Base-by-base conservation (phyloP, 2,113 vertebrate genomes). In the Mus pahari region DNA sequence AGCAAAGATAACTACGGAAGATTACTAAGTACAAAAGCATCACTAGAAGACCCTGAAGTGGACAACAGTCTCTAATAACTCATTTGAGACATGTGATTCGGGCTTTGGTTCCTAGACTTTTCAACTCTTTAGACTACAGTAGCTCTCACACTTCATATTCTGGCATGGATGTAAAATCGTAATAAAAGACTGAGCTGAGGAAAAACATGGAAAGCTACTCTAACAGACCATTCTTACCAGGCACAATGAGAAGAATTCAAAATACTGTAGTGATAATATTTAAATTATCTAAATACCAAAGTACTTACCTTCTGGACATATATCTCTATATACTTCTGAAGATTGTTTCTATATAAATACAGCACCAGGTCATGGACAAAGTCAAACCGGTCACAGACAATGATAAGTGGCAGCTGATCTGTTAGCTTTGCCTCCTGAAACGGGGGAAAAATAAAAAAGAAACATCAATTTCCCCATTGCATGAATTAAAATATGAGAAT, bases 301-400 rank as follows among this genome's bases (percentile, higher is more conserved):
- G 55, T 22, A 68, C 98, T 98, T 98, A 99, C 99, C 99, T 99
- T 99, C 98, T 99, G 99, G 50, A 99, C 99, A 89, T 99, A 99
- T 97, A 99, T 99, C 98, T 99, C 99, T 92, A 99, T 99, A 95
- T 99, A 99, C 89, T 99, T 99, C 98, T 99, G 99, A 96, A 99
- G 99, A 98, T 99, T 99, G 98, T 99, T 99, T 98, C 99, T 99
- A 97, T 99, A 99, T 98, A 99, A 98, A 98, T 99, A 99, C 89
- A 99, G 99, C 98, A 99, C 99, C 98, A 99, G 98, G 97, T 99
- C 99, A 36, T 99, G 99, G 98, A 99, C 99, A 96, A 99, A 99
- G 98, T 99, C 99, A 96, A 99, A 99, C 71, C 99, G 99, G 97
- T 99, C 99, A 36, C 99, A 99, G 36, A 99, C 99, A 19, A 99